phyloP scores from a whole-genome alignment of 2,888 invertebrate species.

The Exephanes ischioxanthus region DNA sequence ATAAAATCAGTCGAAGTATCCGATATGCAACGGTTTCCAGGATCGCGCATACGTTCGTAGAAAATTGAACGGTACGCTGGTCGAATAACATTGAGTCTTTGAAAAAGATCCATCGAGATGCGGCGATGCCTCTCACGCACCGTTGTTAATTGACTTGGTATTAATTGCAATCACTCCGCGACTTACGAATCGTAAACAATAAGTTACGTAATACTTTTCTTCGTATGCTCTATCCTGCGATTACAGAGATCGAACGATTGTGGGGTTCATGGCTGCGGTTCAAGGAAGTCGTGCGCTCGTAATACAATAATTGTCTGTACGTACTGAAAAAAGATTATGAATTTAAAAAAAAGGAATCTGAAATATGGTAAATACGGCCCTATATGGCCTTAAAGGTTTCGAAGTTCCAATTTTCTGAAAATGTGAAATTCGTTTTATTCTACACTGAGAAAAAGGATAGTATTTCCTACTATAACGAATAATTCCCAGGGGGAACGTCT shows the following conservation, averaged over 20 bases:
- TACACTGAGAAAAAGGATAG: no score
- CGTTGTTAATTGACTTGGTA: not conserved
- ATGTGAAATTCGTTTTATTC: not conserved
- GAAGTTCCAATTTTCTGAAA: no score
- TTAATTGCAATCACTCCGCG: not conserved
- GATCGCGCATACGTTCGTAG: not conserved
- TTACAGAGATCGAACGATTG: not conserved
- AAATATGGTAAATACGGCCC: no score
- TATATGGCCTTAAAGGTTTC: no score
- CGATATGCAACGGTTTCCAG: not conserved
- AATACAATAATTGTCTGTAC: no score
- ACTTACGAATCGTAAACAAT: not conserved
- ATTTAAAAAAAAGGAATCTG: no score
- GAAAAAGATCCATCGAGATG: not conserved
- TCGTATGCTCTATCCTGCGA: not conserved
- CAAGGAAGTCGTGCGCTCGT: no score
- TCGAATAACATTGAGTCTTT: not conserved
- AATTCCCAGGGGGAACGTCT: no score
- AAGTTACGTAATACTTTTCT: not conserved
- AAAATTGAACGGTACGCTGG: not conserved
- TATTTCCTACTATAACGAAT: no score
- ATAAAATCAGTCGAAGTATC: not conserved
- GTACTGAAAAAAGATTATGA: no score
- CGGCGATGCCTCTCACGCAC: conserved; percentile 1
- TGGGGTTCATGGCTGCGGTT: not conserved